Percentiles rank a stretch among this genome's conserved stretches.
Evolutionary conservation across 1,140 invertebrate species (phyloP).

Genomic region (Ceratoteleas bidentatus): DNA sequence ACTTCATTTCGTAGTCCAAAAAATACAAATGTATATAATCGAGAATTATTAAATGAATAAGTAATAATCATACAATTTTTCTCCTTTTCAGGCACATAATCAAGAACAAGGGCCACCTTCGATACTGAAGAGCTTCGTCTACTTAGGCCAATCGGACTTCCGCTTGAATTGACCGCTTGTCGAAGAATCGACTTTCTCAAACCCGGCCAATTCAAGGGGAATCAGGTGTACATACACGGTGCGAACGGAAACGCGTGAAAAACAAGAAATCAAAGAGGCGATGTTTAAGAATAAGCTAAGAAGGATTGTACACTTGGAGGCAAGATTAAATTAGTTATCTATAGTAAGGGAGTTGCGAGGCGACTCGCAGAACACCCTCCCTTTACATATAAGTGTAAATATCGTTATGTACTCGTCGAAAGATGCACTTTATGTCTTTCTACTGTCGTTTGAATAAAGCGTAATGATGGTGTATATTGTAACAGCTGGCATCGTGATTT

Average conservation of each 20-base stretch:
- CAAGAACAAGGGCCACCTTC: constrained; percentile 94
- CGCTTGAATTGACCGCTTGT: neutral
- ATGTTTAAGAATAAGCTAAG: too few species aligned
- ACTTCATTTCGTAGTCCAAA: too few species aligned
- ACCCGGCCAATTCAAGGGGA: too few species aligned
- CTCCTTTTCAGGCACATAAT: constrained; percentile 91
- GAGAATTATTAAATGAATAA: constrained; percentile 4
- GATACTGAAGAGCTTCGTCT: constrained; percentile 85
- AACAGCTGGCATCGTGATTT: too few species aligned
- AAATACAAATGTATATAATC: too few species aligned
- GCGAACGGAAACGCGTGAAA: too few species aligned
- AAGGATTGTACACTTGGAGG: neutral
- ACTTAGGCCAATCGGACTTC: neutral
- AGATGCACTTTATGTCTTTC: neutral
- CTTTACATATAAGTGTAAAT: constrained; percentile 28
- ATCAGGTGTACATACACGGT: too few species aligned
- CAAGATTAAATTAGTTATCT: neutral
- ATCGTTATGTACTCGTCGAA: constrained; percentile 13
- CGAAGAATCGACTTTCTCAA: neutral
- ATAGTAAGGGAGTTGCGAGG: neutral
- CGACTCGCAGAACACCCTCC: too few species aligned
- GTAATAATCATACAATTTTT: neutral
- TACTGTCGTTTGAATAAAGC: too few species aligned
- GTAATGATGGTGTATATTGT: too few species aligned
- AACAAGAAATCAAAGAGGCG: too few species aligned